Evolutionary conservation across 2,797 vertebrate species (phyloP).

Genomic region (Eulemur albifrons): DNA sequence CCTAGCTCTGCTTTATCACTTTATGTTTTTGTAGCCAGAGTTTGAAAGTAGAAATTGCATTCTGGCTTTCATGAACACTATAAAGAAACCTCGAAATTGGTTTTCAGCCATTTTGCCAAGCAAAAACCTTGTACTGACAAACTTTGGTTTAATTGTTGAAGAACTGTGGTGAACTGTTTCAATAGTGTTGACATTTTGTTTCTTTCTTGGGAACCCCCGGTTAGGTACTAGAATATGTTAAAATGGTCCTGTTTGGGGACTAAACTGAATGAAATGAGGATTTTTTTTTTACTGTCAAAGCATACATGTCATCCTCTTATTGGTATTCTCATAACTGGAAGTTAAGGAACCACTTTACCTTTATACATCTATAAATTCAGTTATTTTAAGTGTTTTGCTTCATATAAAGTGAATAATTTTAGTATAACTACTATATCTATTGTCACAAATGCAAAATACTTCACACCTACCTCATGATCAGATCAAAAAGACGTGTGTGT

Average conservation of each 20-base stretch:
- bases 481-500: neutral
- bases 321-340: neutral
- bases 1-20: neutral
- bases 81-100: neutral
- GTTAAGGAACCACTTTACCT: neutral
- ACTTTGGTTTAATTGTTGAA: slow-evolving; percentile 1
- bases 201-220: neutral
- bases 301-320: neutral
- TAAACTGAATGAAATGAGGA: neutral
- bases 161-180: neutral
- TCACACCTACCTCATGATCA: neutral
- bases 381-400: neutral
- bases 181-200: slow-evolving; percentile 12
- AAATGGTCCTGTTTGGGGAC: neutral
- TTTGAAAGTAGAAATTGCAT: neutral
- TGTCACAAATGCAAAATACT: neutral
- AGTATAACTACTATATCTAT: neutral
- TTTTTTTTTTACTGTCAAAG: neutral
- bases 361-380: neutral
- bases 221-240: neutral
- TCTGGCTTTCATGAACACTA: neutral
- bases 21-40: slow-evolving; percentile 10
- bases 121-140: neutral
- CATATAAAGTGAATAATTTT: neutral
- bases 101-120: neutral